Percentiles rank a stretch among this genome's conserved stretches.
Evolutionary conservation across 2,888 invertebrate species (phyloP).

Genomic region (Netelia inedita): DNA sequence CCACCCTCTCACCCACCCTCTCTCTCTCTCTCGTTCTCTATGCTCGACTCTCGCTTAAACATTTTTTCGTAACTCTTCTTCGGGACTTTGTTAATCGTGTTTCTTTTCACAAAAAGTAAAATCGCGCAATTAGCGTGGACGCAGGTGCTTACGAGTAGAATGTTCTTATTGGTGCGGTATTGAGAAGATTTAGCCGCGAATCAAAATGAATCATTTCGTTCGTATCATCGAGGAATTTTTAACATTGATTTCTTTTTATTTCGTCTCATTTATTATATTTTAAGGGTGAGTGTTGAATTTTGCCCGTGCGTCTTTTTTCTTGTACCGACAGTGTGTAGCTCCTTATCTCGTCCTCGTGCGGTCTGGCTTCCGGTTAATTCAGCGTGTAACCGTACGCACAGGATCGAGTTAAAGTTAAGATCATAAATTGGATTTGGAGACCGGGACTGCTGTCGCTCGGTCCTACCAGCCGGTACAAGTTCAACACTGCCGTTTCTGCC

Average conservation of each 20-base stretch:
- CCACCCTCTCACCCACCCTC: background rate
- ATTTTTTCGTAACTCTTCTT: slow-evolving; percentile 54
- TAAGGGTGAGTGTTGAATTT: slow-evolving; percentile 17
- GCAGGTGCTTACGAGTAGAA: slow-evolving; percentile 8
- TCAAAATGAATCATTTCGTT: too few relatives aligned
- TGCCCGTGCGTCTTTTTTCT: background rate
- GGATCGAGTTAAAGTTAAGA: slow-evolving; percentile 83
- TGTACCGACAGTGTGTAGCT: background rate
- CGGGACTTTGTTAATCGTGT: slow-evolving; percentile 45
- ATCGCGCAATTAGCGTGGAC: slow-evolving; percentile 51
- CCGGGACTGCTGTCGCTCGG: slow-evolving; percentile 41
- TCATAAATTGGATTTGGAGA: slow-evolving; percentile 81
- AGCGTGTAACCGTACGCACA: slow-evolving; percentile 82
- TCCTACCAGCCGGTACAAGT: slow-evolving; percentile 29
- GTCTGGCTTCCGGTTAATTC: slow-evolving; percentile 78
- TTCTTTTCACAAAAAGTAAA: slow-evolving; percentile 42
- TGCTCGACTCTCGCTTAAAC: slow-evolving; percentile 12
- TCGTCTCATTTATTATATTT: too few relatives aligned
- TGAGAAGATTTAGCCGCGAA: too few relatives aligned
- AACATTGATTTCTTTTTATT: too few relatives aligned
- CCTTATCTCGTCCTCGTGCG: background rate
- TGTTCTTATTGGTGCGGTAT: too few relatives aligned
- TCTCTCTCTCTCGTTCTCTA: slow-evolving; percentile 10
- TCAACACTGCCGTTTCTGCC: slow-evolving; percentile 62
- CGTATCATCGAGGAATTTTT: too few relatives aligned